Base-by-base conservation (phyloP, 2,888 invertebrate genomes). In the Latheticus oryzae region DNA sequence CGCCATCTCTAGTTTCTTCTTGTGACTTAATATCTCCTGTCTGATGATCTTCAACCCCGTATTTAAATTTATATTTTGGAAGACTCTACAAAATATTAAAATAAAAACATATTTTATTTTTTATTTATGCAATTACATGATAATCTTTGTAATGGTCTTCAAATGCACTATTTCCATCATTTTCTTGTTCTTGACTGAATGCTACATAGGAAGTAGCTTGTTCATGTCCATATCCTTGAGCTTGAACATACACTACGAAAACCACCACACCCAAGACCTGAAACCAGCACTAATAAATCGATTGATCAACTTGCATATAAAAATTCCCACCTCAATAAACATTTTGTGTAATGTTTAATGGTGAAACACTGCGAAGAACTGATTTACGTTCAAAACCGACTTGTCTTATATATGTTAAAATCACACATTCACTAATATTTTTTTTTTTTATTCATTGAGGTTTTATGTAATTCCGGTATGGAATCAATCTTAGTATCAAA, bases 61-160 rank as follows among this genome's bases (percentile, higher is more conserved):
- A 87, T 59, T 85, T 84, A 74, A 83, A 87, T 28, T 84, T 82
- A 69, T 87, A 87, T 75, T 85, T 85, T 19, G 86, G 86, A 70
- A 84, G 82, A 5, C 84, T 69, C 73, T 74, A 60, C 7, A 43
- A 17, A 16, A 11, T 23, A 47, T 12, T 40, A 23, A 21, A 23
- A 23, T 5, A 40, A 21, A 23, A 15, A 7, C 1, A 9, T 16
- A 33, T 13, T 33, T 21, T 5, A 4, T 21, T 21, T 21, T 21
- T 21, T 5, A 21, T 5, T 5, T 21, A 21, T 21, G 5, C 21
- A 5, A 5, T 5, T 5, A 5, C 21, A 4, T 4, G 21, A 4
- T 21, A 5, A 21, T 5, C 5, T 21, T 21, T 4, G 5, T 21
- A 5, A 5, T 5, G n/a, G n/a, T n/a, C n/a, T n/a, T n/a, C n/a